Percentiles rank a stretch among this genome's conserved stretches.
Conservation (phyloP, 2,113 vertebrate species). For the Electrona antarctica region DNA sequence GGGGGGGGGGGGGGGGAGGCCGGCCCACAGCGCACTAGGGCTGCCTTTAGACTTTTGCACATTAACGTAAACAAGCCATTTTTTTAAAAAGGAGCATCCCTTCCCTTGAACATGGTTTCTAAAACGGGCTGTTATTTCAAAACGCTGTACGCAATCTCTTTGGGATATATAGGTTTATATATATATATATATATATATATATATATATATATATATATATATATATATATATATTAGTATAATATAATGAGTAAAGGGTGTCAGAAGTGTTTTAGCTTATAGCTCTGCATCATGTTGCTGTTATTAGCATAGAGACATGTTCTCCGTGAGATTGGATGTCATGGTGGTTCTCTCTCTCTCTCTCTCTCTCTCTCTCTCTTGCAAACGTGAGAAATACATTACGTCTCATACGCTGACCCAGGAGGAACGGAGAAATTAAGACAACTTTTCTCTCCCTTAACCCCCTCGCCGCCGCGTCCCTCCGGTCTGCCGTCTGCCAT, state of each 20-base stretch:
- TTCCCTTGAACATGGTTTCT: background rate
- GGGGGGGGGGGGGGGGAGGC: background rate
- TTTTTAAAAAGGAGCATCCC: background rate
- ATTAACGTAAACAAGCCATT: background rate
- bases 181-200: no score
- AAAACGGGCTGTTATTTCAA: background rate
- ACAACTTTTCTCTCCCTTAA: background rate
- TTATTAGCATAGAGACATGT: background rate
- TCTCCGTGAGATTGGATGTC: background rate
- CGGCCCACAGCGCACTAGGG: background rate
- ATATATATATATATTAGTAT: no score
- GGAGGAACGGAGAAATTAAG: constrained; percentile 1
- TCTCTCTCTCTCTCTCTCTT: background rate
- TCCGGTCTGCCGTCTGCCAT: background rate
- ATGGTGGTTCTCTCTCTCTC: background rate
- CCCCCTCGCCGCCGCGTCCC: background rate
- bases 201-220: no score
- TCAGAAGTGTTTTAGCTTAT: background rate
- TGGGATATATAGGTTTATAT: no score
- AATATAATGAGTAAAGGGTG: background rate
- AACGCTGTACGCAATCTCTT: background rate
- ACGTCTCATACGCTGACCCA: background rate
- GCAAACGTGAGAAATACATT: constrained; percentile 2
- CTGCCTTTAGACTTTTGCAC: background rate
- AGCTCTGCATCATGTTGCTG: background rate